A percentile compares a stretch with the other conserved stretches of the same genome.
These are phyloP conservation scores for Phalacrocorax aristotelis DNA, from an alignment of 2,113 vertebrate species.

Conservation along the genomic window DNA sequence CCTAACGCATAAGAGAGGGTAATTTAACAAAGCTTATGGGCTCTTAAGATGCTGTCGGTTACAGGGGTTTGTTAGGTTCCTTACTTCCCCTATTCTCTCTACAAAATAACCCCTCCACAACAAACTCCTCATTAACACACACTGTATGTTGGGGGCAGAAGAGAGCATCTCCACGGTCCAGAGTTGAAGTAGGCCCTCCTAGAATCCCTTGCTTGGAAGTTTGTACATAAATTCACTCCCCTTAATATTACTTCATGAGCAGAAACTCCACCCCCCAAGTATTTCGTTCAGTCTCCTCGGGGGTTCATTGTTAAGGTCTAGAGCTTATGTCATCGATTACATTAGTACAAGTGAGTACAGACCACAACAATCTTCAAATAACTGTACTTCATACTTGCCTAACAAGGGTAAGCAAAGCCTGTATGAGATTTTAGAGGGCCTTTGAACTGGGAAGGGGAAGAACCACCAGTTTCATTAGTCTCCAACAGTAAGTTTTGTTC, in stretches of 20 bases:
- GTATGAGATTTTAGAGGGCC: neutral
- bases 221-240: neutral
- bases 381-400: neutral
- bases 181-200: neutral
- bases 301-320: neutral
- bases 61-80: neutral
- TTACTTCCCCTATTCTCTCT: neutral
- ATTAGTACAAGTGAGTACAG: neutral
- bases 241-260: neutral
- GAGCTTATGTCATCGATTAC: neutral
- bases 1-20: neutral
- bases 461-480: neutral
- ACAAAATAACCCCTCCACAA: neutral
- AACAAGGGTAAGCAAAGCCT: neutral
- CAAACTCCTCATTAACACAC: neutral
- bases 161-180: neutral
- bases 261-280: neutral
- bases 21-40: neutral
- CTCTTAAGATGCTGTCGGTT: neutral
- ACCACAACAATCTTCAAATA: neutral
- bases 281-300: neutral
- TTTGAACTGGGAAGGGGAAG: neutral
- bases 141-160: rapidly evolving
- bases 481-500: neutral
- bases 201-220: neutral